A percentile compares a stretch with the other conserved stretches of the same genome.
Evolutionary conservation across 2,113 vertebrate genomes (phyloP).

Genomic region (Chlorodrepanis virens): DNA sequence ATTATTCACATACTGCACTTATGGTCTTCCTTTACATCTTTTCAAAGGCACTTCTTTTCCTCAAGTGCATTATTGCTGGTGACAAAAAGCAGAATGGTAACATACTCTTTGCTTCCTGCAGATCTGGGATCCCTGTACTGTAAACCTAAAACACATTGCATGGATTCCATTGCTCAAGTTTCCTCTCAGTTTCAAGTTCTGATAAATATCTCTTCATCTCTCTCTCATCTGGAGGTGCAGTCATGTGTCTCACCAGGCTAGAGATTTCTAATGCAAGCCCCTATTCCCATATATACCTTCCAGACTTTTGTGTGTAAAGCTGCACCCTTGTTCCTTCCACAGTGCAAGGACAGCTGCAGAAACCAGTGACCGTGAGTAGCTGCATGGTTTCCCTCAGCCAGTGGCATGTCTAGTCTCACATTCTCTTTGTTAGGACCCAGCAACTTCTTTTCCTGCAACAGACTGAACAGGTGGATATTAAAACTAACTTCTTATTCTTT

Average conservation of each 20-base stretch:
- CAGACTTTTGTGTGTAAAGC: neutral
- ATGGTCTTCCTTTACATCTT: neutral
- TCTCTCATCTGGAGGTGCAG: neutral
- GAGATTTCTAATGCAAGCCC: neutral
- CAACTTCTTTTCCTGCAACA: neutral
- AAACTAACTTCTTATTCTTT: neutral
- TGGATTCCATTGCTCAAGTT: neutral
- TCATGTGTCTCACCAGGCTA: neutral
- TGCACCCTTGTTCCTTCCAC: neutral
- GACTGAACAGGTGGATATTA: neutral
- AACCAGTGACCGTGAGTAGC: rapidly evolving
- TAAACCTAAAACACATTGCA: neutral
- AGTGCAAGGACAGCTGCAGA: neutral
- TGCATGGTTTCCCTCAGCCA: neutral
- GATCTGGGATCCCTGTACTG: neutral
- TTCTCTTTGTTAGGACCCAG: neutral
- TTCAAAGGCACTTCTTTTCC: neutral
- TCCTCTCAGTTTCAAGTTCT: neutral
- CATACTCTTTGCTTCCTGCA: neutral
- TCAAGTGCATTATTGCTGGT: neutral
- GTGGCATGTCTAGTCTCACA: rapidly evolving
- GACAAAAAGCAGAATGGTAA: neutral
- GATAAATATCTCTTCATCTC: neutral
- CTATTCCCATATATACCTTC: neutral
- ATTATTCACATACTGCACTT: neutral